Evolutionary conservation across 1,140 invertebrate species (phyloP), one percentile per base, ranked within the genome.

Genomic region (Anadara kagoshimensis): DNA sequence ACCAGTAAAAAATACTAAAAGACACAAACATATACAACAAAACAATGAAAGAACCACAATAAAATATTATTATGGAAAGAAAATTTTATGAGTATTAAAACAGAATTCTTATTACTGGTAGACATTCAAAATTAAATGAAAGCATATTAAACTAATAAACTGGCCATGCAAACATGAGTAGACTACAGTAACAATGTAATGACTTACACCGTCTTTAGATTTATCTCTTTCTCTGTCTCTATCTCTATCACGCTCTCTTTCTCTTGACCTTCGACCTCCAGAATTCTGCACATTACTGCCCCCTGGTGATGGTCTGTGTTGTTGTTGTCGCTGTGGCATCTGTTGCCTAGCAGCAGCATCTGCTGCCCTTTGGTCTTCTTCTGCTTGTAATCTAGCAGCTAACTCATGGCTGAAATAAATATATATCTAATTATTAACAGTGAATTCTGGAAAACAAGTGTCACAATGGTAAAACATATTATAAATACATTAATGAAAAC

Each of bases 311-410:
- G 62, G 2, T 66, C 68, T 47, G 20, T 44, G 49, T 16, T 69
- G 67, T 4, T 65, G 67, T 8, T 66, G 69, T 67, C 64, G 69
- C 44, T 68, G 49, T 18, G 58, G 65, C 56, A 71, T 68, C 14
- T 78, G 66, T 45, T 56, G 62, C 36, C 61, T 47, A 47, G 51
- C 54, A 12, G 62, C 72, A 43, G 78, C 79, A 20, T 76, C 70
- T 41, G 76, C 76, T 47, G 81, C 80, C 51, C 71, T 58, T 12
- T 76, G 56, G 64, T 89, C 80, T 66, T 91, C 90, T 76, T 90
- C 89, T 72, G 88, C 88, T 64, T 91, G 89, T 10, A 91, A 82
- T 53, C 85, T 81, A 65, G 84, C 79, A n/a, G 90, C 90, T 54
- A 90, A 75, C 66, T 90, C 88, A 77, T 88, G 86, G 79, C 90